Conservation (phyloP, 2,797 vertebrate species). For the Falco cherrug region DNA sequence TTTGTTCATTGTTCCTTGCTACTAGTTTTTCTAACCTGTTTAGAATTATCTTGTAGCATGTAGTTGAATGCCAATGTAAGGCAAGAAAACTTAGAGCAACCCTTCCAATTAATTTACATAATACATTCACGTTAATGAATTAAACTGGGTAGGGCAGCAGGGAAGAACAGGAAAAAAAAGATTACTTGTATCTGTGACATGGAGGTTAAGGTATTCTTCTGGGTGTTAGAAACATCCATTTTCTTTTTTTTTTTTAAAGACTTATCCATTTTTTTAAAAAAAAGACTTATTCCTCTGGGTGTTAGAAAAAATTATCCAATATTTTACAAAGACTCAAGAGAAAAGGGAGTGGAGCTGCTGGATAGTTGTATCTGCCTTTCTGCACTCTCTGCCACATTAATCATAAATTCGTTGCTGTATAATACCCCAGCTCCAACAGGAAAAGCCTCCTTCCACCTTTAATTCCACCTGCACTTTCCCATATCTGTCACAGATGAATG, state of each 20-base stretch:
- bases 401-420: neutral
- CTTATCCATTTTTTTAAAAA: no score
- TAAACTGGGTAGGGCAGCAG: neutral
- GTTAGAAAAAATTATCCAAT: neutral
- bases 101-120: neutral
- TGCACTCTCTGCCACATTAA: neutral
- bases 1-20: neutral
- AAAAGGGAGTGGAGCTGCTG: neutral
- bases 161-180: neutral
- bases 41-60: neutral
- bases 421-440: neutral
- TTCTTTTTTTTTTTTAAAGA: neutral
- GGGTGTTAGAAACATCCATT: neutral
- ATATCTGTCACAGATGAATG: neutral
- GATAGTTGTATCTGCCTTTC: neutral
- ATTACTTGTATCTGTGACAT: neutral
- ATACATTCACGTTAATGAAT: neutral
- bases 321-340: neutral
- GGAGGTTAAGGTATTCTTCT: neutral
- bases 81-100: neutral
- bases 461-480: neutral
- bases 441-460: slow-evolving; percentile 13
- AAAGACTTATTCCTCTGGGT: neutral
- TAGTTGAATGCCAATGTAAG: neutral
- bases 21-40: neutral